These are phyloP conservation scores for Syrista parreyssii DNA, from an alignment of 2,888 invertebrate species.

Conservation along the genomic window DNA sequence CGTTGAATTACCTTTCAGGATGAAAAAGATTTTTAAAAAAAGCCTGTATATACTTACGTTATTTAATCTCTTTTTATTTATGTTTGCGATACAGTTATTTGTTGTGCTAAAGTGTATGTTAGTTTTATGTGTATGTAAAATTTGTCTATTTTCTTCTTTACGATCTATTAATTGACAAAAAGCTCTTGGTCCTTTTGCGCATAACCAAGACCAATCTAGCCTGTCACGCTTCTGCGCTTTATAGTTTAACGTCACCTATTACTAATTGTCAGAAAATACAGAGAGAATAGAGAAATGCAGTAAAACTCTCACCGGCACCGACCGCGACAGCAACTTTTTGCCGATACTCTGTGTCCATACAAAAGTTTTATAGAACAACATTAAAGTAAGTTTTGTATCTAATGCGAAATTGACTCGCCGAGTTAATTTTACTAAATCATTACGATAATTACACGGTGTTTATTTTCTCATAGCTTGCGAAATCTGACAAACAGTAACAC, in stretches of 20 bases:
- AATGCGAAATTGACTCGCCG: not conserved
- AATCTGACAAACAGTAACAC: not conserved
- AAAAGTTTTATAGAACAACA: not conserved
- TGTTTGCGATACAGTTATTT: not conserved
- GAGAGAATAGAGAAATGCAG: slow-evolving; percentile 2
- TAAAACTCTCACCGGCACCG: slow-evolving; percentile 2
- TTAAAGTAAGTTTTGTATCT: not conserved
- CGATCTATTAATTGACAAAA: not conserved
- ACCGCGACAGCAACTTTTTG: not conserved
- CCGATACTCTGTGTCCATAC: not conserved
- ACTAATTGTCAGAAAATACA: not conserved
- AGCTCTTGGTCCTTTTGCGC: not conserved
- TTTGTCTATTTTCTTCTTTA: not conserved
- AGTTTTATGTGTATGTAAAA: not conserved
- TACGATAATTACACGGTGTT: not conserved
- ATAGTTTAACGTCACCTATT: not conserved
- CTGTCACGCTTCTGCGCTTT: not conserved
- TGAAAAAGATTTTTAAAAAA: not conserved
- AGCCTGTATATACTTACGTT: not conserved
- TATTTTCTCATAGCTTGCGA: not conserved
- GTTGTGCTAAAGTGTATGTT: not conserved
- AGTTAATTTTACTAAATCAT: not conserved
- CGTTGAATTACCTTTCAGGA: not conserved
- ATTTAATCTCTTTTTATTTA: not conserved
- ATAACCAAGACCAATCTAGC: not conserved